A percentile compares a stretch with the other conserved stretches of the same genome.
Evolutionary conservation across 2,113 vertebrate species (phyloP).

Genomic region (Hydropotes inermis): DNA sequence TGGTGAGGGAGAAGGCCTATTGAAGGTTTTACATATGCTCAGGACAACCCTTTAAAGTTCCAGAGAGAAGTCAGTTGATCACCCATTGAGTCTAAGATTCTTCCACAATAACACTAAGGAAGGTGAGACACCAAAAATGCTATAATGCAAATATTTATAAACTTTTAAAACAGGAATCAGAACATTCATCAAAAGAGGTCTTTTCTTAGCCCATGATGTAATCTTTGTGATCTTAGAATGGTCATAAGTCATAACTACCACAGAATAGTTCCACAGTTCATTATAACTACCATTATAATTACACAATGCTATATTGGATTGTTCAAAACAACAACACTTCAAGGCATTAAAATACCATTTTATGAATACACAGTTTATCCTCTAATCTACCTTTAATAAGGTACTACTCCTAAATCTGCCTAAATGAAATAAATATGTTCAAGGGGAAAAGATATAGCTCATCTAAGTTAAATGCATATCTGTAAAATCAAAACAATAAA

Average conservation of each 20-base stretch:
- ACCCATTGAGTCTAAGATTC: not conserved
- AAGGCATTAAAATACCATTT: not conserved
- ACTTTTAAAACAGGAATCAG: not conserved
- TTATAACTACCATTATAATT: not conserved
- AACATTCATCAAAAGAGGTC: not conserved
- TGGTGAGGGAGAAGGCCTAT: not conserved
- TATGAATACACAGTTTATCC: not conserved
- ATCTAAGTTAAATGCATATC: not conserved
- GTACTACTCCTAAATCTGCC: not conserved
- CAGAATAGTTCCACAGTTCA: not conserved
- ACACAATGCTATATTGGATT: not conserved
- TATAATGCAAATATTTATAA: not conserved
- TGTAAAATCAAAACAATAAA: conserved; percentile 9
- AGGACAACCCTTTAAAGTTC: not conserved
- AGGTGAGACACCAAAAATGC: not conserved
- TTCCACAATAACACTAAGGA: not conserved
- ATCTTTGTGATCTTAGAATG: not conserved
- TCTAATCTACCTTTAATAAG: not conserved
- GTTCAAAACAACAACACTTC: not conserved
- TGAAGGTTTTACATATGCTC: not conserved
- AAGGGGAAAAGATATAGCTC: not conserved
- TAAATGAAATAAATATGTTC: not conserved
- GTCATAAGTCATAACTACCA: not conserved
- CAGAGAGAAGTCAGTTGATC: not conserved
- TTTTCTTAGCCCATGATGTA: not conserved